Evolutionary conservation across 1,140 invertebrate species (phyloP).

Genomic region (Drosophila yakuba): DNA sequence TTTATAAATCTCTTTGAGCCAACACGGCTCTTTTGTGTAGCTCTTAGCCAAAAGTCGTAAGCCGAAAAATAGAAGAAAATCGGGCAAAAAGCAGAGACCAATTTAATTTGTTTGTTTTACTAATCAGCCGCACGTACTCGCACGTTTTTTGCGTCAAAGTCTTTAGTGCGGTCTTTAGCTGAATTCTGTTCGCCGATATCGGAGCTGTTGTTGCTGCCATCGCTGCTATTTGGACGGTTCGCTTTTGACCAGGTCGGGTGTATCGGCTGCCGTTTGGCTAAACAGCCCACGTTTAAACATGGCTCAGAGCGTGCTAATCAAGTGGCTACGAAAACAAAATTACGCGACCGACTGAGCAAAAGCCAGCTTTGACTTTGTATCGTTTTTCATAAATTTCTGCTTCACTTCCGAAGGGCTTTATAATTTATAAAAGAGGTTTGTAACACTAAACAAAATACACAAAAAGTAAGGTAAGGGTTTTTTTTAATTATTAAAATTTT

Average conservation of each 20-base stretch:
- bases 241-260: constrained; percentile 23
- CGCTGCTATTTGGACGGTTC: constrained; percentile 20
- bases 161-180: constrained; percentile 66
- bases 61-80: constrained; percentile 20
- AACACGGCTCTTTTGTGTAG: constrained; percentile 25
- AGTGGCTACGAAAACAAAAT: constrained; percentile 69
- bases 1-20: constrained; percentile 28
- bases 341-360: constrained; percentile 72
- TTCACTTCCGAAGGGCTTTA: not conserved
- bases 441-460: not conserved
- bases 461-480: too few species aligned
- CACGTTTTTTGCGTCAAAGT: constrained; percentile 70
- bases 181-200: constrained; percentile 48
- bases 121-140: constrained; percentile 76
- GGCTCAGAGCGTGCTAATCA: constrained; percentile 78
- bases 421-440: not conserved
- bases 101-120: constrained; percentile 80
- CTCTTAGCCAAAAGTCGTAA: constrained; percentile 35
- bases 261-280: constrained; percentile 62
- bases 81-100: constrained; percentile 42
- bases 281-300: constrained; percentile 78
- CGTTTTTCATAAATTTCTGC: constrained; percentile 1
- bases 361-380: constrained; percentile 48
- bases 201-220: constrained; percentile 30
- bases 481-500: too few species aligned